Evolutionary conservation across 2,888 invertebrate species (phyloP).

Genomic region (Odontocolon sp.): DNA sequence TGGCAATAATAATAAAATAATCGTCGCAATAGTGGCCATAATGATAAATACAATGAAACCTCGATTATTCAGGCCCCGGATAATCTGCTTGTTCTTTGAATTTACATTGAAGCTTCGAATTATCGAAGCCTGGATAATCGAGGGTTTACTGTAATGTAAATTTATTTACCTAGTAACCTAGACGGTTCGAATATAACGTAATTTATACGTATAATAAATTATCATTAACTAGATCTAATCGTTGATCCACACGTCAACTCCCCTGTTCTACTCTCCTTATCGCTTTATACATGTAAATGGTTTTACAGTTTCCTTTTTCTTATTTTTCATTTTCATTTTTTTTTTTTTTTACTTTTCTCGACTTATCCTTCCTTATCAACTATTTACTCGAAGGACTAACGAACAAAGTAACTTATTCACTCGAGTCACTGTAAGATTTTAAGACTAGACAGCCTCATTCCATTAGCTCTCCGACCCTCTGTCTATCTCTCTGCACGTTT

Average conservation of each 20-base stretch:
- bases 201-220: slow-evolving; percentile 72
- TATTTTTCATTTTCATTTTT: slow-evolving; percentile 42
- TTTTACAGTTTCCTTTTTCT: slow-evolving; percentile 28
- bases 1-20: slow-evolving; percentile 71
- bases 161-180: slow-evolving; percentile 60
- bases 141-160: no score
- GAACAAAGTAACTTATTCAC: slow-evolving; percentile 68
- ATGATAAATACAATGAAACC: no score
- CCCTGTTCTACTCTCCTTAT: slow-evolving; percentile 19
- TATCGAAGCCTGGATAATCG: no score
- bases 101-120: no score
- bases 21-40: slow-evolving; percentile 69
- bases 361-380: slow-evolving; percentile 58
- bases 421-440: slow-evolving; percentile 75
- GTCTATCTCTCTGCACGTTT: slow-evolving; percentile 49
- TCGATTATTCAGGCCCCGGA: no score
- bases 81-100: no score
- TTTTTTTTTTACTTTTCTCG: slow-evolving; percentile 14
- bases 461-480: slow-evolving; percentile 67
- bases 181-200: slow-evolving; percentile 58
- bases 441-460: slow-evolving; percentile 79
- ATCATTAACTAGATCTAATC: slow-evolving; percentile 66
- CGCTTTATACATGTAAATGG: slow-evolving; percentile 67
- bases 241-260: slow-evolving; percentile 59
- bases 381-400: slow-evolving; percentile 69